phyloP scores from a whole-genome alignment of 2,113 vertebrate species.

The Apeltes quadracus region DNA sequence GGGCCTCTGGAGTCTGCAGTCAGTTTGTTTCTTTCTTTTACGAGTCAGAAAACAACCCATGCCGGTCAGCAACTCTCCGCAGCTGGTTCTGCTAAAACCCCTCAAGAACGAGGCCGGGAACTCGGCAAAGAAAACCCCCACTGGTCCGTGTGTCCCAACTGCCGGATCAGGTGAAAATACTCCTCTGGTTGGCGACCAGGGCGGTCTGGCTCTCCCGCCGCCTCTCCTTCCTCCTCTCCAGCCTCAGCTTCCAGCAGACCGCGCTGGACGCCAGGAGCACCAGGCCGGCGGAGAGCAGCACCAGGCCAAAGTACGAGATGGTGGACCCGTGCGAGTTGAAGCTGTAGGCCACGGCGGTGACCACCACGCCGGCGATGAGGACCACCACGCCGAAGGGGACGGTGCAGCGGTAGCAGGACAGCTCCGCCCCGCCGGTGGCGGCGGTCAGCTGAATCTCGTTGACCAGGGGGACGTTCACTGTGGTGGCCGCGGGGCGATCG shows the following conservation, averaged over 20 bases:
- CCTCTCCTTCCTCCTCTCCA: conserved; percentile 88
- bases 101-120: too few species aligned
- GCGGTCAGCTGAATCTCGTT: conserved; percentile 92
- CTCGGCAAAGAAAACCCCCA: too few species aligned
- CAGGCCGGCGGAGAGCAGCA: conserved; percentile 89
- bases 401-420: conserved; percentile 96
- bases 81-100: conserved; percentile 22
- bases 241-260: conserved; percentile 90
- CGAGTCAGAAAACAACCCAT: conserved; percentile 20
- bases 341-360: conserved; percentile 94
- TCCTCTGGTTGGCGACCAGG: conserved; percentile 87
- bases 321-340: conserved; percentile 97
- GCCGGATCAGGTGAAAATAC: conserved; percentile 73
- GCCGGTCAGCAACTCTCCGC: conserved; percentile 42
- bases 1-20: conserved; percentile 34
- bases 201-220: conserved; percentile 93
- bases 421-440: conserved; percentile 92
- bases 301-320: conserved; percentile 94
- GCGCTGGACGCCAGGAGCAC: conserved; percentile 87
- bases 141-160: not conserved
- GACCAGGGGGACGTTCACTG: conserved; percentile 84
- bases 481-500: conserved; percentile 33
- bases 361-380: conserved; percentile 91
- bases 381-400: conserved; percentile 94
- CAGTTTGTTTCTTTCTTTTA: conserved; percentile 22